Conservation (phyloP, 2,888 invertebrate species). For the Alviniconcha strummeri region DNA sequence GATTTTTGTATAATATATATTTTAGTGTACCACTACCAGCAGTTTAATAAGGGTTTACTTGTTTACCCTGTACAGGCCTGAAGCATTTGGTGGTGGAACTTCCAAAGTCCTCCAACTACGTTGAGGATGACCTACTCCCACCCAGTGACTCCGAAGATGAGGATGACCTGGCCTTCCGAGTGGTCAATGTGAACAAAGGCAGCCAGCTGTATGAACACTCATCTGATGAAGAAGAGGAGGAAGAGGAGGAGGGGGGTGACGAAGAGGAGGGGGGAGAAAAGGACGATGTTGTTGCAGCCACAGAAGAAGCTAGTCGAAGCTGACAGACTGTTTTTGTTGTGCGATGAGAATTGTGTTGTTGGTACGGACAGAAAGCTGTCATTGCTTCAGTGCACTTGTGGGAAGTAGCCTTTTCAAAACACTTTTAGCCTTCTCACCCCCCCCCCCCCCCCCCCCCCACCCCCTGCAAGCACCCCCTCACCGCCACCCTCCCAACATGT, state of each 20-base stretch:
- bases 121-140: conserved; percentile 67
- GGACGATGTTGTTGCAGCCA: background rate
- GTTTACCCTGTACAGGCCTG: conserved; percentile 55
- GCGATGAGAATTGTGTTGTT: too few relatives aligned
- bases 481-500: too few relatives aligned
- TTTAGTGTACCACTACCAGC: background rate
- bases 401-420: too few relatives aligned
- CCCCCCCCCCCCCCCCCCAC: too few relatives aligned
- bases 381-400: too few relatives aligned
- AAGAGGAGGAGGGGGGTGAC: conserved; percentile 41
- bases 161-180: conserved; percentile 53
- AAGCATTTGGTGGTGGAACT: conserved; percentile 47
- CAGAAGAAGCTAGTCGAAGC: conserved; percentile 1
- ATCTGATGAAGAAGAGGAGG: conserved; percentile 35
- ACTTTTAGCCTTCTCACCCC: too few relatives aligned
- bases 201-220: conserved; percentile 47
- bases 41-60: background rate
- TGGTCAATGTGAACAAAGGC: conserved; percentile 60
- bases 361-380: too few relatives aligned
- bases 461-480: too few relatives aligned
- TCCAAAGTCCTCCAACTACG: conserved; percentile 42
- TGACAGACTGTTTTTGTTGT: background rate
- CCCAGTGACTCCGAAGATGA: conserved; percentile 61
- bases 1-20: background rate
- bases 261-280: conserved; percentile 24